A percentile compares a stretch with the other conserved stretches of the same genome.
Evolutionary conservation across 2,888 invertebrate species (phyloP).

Genomic region (Platyscelio sp.): DNA sequence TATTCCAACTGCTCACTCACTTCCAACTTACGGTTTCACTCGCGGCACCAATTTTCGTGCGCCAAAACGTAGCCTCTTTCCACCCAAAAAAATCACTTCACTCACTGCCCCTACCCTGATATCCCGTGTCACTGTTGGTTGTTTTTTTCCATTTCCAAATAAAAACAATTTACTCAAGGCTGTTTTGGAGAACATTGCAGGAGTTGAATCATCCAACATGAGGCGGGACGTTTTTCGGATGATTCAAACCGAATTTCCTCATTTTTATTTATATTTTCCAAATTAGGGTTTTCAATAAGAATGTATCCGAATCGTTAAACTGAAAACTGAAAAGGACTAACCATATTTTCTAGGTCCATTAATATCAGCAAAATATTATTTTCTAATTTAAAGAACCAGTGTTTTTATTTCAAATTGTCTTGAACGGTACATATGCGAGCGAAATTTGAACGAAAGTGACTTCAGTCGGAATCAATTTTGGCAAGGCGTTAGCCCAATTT

Average conservation of each 20-base stretch:
- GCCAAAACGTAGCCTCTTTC: too few relatives aligned
- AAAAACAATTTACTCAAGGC: neutral
- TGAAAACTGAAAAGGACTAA: too few relatives aligned
- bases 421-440: neutral
- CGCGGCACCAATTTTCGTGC: slow-evolving; percentile 69
- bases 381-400: too few relatives aligned
- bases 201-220: too few relatives aligned
- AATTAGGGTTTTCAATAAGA: too few relatives aligned
- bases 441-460: slow-evolving; percentile 35
- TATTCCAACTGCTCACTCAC: slow-evolving; percentile 76
- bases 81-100: slow-evolving; percentile 30
- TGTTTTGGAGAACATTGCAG: slow-evolving; percentile 14
- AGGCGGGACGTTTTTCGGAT: too few relatives aligned
- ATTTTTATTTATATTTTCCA: too few relatives aligned
- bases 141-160: slow-evolving; percentile 8
- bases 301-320: too few relatives aligned
- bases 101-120: slow-evolving; percentile 11
- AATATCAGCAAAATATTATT: too few relatives aligned
- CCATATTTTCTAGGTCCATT: too few relatives aligned
- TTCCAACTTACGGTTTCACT: slow-evolving; percentile 69
- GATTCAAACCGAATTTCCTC: too few relatives aligned
- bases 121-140: slow-evolving; percentile 29
- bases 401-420: neutral
- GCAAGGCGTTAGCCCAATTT: slow-evolving; percentile 72
- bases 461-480: slow-evolving; percentile 37